phyloP scores from a whole-genome alignment of 1,140 invertebrate genomes.

The Ceratitis capitata region DNA sequence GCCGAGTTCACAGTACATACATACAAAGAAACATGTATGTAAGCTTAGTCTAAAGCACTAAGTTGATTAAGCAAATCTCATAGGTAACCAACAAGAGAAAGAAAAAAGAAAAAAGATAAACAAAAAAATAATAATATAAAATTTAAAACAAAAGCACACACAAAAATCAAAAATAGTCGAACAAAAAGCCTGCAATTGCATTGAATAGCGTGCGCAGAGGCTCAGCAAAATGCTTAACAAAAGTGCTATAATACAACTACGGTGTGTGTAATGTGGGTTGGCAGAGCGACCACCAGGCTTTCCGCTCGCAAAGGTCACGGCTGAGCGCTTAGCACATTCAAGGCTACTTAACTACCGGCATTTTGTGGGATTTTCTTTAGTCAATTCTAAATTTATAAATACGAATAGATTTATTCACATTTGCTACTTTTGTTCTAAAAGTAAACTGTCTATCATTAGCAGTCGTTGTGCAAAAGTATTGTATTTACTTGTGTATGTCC shows the following conservation, averaged over 20 bases:
- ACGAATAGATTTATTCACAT: no score
- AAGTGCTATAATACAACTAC: no score
- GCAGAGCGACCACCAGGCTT: background rate
- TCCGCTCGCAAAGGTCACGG: background rate
- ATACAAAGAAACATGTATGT: background rate
- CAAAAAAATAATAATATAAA: no score
- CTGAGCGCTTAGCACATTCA: background rate
- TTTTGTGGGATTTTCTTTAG: background rate
- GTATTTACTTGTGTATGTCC: no score
- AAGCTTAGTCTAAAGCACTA: background rate
- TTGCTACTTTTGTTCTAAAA: no score
- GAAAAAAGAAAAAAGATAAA: background rate
- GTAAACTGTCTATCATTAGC: no score
- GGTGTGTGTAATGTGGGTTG: no score
- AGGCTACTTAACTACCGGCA: background rate
- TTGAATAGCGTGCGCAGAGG: background rate
- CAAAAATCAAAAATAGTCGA: background rate
- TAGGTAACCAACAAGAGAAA: background rate
- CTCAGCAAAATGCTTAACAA: background rate
- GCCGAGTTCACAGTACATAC: background rate
- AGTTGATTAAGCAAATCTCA: conserved; percentile 15
- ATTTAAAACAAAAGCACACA: conserved; percentile 21
- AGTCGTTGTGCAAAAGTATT: no score
- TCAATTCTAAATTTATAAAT: no score
- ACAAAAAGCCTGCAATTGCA: background rate